Base-by-base conservation (phyloP, 2,888 invertebrate genomes). In the Nomada flava region DNA sequence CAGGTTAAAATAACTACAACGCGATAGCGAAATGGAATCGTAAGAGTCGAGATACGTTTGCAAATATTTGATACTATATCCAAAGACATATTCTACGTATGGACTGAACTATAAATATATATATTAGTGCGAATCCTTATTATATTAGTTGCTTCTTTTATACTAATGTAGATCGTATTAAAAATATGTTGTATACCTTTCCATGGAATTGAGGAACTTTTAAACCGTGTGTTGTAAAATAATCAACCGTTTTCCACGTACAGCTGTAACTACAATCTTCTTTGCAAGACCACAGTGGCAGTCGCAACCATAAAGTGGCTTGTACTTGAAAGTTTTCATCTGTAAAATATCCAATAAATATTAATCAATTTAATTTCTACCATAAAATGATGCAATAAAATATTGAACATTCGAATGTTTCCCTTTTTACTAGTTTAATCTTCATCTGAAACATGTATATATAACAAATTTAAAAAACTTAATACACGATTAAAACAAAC, bases 201-300 rank as follows among this genome's bases (percentile, higher is more conserved):
- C 99, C 99, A 95, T 97, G 96, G 94, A 99, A 99, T 93, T 99
- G 99, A 4, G 98, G 99, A 71, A 97, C 95, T n/a, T 94, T 93
- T 93, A 96, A 95, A 0, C 96, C 96, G 84, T 96, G 95, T 77
- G 95, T 95, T 60, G 95, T 92, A 92, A 98, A 98, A 42, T 95
- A 95, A n/a, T 96, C 95, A 0, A 98, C 98, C 0, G 98, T 98
- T 76, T 95, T 94, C 99, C 99, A 99, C 98, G 98, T 99, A 92
- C 99, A 99, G 13, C 95, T 94, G 92, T 99, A 98, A 85, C 96
- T 95, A 92, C 99, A 99, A 91, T 99, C 98, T 90, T 98, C 98
- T 9, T 94, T 94, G 93, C 99, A 99, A 73, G 95, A 95, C 99
- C 99, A 99, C 36, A 94, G 93, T 18, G 96, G 93, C 60, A 96